Percentiles rank a stretch among this genome's conserved stretches.
Evolutionary conservation across 1,140 invertebrate species (phyloP).

Genomic region (Asobara japonica): DNA sequence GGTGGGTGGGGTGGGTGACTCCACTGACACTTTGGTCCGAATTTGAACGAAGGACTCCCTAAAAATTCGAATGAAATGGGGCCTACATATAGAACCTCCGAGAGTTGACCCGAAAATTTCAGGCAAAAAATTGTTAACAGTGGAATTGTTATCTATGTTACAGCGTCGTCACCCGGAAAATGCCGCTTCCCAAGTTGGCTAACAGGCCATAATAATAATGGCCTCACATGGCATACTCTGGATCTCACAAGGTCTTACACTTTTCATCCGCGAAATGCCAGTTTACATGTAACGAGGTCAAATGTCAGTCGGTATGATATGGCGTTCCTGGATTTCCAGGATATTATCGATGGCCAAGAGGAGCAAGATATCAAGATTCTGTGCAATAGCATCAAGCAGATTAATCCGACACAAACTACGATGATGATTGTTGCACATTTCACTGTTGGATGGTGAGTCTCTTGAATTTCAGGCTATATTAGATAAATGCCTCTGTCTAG

Average conservation of each 20-base stretch:
- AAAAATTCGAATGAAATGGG: too few species aligned
- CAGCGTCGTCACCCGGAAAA: constrained; percentile 65
- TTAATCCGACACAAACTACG: constrained; percentile 68
- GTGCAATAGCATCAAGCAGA: constrained; percentile 75
- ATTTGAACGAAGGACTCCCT: too few species aligned
- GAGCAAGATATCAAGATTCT: constrained; percentile 74
- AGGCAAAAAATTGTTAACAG: background rate
- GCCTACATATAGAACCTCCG: too few species aligned
- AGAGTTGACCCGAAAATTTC: too few species aligned
- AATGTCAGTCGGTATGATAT: constrained; percentile 58
- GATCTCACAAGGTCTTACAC: constrained; percentile 79
- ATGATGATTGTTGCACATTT: constrained; percentile 78
- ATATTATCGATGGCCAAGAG: constrained; percentile 63
- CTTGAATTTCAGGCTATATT: background rate
- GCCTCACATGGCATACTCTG: constrained; percentile 79
- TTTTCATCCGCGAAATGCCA: constrained; percentile 79
- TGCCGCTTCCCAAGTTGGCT: constrained; percentile 83
- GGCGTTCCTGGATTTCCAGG: constrained; percentile 61
- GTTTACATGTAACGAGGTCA: constrained; percentile 71
- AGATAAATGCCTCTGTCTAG: background rate
- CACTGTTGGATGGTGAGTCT: constrained; percentile 78
- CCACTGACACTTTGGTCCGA: too few species aligned
- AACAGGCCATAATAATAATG: constrained; percentile 70
- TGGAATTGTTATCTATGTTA: constrained; percentile 37
- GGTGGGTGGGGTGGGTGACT: too few species aligned